Evolutionary conservation across 2,113 vertebrate species (phyloP).

Genomic region (Corythornis madagascariensis): DNA sequence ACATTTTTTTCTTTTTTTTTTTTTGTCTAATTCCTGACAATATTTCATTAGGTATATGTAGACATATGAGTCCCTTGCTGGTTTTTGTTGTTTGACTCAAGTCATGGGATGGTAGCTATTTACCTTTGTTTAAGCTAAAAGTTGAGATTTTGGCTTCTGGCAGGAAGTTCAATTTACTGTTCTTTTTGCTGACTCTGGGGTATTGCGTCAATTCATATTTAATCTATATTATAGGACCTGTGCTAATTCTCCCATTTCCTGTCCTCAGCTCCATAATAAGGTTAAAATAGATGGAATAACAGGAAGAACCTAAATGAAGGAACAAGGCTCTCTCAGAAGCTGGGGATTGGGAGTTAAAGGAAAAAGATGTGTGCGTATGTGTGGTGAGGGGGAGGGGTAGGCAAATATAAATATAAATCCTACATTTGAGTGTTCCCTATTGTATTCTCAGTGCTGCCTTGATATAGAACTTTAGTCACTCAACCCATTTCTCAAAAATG

Average conservation of each 20-base stretch:
- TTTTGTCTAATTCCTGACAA: neutral
- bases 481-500: neutral
- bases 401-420: neutral
- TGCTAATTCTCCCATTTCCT: neutral
- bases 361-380: neutral
- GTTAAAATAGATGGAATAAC: neutral
- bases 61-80: neutral
- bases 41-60: neutral
- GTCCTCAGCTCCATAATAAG: neutral
- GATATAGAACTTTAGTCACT: neutral
- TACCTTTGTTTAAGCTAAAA: neutral
- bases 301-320: neutral
- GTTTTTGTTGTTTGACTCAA: neutral
- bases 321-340: neutral
- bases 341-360: neutral
- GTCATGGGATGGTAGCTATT: neutral
- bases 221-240: neutral
- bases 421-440: accelerated
- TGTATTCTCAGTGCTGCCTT: neutral
- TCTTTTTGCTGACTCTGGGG: neutral
- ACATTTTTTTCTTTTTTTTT: neutral
- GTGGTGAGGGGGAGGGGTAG: neutral
- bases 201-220: neutral
- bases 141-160: neutral
- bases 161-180: neutral